A percentile compares a stretch with the other conserved stretches of the same genome.
Conservation (phyloP, 2,113 vertebrate genomes). For the Panurus biarmicus region DNA sequence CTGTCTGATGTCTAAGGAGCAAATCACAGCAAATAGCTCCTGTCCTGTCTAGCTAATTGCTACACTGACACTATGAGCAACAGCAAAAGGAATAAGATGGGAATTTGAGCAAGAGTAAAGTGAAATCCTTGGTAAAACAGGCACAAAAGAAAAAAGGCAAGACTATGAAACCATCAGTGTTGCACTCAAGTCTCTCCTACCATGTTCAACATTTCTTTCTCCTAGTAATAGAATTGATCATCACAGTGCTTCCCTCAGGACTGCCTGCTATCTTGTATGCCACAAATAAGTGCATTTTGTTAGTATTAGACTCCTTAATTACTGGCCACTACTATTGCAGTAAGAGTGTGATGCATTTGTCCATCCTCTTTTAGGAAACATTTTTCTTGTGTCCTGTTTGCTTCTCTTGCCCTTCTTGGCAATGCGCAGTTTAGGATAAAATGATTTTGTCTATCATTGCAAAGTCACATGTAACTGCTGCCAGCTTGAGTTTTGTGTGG, state of each 20-base stretch:
- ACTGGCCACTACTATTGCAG: background rate
- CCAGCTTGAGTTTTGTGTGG: background rate
- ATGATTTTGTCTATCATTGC: background rate
- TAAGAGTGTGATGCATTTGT: background rate
- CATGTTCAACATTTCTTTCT: background rate
- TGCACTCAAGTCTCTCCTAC: background rate
- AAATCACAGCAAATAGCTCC: background rate
- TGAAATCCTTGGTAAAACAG: background rate
- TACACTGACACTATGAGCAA: background rate
- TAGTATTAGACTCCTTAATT: background rate
- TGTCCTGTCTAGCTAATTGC: background rate
- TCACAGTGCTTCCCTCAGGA: background rate
- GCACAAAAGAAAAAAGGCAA: background rate
- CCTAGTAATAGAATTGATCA: background rate
- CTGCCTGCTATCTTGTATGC: background rate
- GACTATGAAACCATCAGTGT: background rate
- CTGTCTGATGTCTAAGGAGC: background rate
- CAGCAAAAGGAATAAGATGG: background rate
- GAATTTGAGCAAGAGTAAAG: background rate
- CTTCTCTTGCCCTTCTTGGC: background rate
- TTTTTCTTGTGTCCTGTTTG: background rate
- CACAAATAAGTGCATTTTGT: background rate
- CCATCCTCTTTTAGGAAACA: background rate
- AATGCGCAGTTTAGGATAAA: background rate
- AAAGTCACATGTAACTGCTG: background rate